These are phyloP conservation scores for Linyphia triangularis DNA, from an alignment of 2,888 invertebrate species.

Conservation along the genomic window DNA sequence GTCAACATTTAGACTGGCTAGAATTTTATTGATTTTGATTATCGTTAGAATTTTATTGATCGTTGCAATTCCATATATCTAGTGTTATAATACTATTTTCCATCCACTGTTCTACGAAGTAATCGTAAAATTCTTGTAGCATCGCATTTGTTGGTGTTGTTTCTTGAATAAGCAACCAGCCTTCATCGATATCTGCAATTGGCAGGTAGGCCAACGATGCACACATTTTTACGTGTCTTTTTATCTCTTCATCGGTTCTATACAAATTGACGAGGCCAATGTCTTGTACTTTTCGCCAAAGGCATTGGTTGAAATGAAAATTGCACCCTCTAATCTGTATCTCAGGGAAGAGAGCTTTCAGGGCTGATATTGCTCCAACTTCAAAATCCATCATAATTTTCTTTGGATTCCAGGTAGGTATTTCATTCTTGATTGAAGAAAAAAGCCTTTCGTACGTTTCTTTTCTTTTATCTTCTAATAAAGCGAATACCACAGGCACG, in stretches of 20 bases:
- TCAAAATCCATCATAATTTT: neutral
- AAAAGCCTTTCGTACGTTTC: neutral
- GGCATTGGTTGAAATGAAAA: constrained; percentile 29
- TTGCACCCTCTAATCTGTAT: neutral
- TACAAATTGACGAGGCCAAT: neutral
- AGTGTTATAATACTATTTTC: neutral
- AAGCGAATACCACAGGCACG: neutral
- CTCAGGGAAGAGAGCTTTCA: neutral
- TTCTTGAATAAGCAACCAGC: neutral
- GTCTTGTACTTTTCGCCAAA: neutral
- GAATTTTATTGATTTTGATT: too few species aligned
- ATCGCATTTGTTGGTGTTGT: neutral
- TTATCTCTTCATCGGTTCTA: neutral
- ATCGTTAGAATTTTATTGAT: too few species aligned
- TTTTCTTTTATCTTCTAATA: neutral
- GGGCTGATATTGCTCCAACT: neutral
- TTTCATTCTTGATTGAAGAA: neutral
- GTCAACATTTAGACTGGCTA: too few species aligned
- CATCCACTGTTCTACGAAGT: neutral
- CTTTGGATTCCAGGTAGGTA: neutral
- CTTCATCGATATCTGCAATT: neutral
- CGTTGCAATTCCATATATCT: neutral
- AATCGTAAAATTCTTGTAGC: neutral
- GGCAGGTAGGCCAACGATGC: constrained; percentile 2
- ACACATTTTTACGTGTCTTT: neutral